A percentile compares a stretch with the other conserved stretches of the same genome.
These are phyloP conservation scores for Trisateles emortualis DNA, from an alignment of 2,888 invertebrate genomes.

Conservation along the genomic window DNA sequence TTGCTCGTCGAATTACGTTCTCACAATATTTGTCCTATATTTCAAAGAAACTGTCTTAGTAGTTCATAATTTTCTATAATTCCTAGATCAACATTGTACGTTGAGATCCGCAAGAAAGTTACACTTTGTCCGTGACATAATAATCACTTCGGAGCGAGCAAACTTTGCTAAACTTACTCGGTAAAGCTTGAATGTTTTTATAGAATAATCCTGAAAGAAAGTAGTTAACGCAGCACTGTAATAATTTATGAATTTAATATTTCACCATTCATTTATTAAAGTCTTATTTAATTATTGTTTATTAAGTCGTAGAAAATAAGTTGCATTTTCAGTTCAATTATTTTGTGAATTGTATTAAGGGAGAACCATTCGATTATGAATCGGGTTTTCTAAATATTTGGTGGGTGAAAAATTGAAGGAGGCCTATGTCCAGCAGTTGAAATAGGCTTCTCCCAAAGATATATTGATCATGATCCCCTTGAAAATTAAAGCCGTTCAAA, in stretches of 20 bases:
- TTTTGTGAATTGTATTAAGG: not conserved
- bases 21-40: not conserved
- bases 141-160: slow-evolving; percentile 24
- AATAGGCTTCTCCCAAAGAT: no score
- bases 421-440: no score
- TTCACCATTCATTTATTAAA: slow-evolving; percentile 7
- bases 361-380: no score
- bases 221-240: slow-evolving; percentile 17
- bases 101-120: slow-evolving; percentile 19
- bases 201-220: slow-evolving; percentile 29
- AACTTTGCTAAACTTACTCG: slow-evolving; percentile 34
- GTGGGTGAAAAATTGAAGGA: no score
- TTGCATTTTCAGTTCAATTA: not conserved
- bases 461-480: no score
- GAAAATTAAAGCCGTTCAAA: no score
- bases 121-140: slow-evolving; percentile 20
- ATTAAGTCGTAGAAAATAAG: not conserved
- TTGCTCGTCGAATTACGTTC: no score
- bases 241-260: slow-evolving; percentile 27
- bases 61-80: slow-evolving; percentile 8
- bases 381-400: no score
- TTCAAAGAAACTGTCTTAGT: not conserved
- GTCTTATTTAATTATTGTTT: not conserved
- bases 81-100: slow-evolving; percentile 10
- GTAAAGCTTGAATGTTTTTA: slow-evolving; percentile 34